Percentiles rank a stretch among this genome's conserved stretches.
phyloP scores from a whole-genome alignment of 2,888 invertebrate species.

The Ypsolopha sequella region DNA sequence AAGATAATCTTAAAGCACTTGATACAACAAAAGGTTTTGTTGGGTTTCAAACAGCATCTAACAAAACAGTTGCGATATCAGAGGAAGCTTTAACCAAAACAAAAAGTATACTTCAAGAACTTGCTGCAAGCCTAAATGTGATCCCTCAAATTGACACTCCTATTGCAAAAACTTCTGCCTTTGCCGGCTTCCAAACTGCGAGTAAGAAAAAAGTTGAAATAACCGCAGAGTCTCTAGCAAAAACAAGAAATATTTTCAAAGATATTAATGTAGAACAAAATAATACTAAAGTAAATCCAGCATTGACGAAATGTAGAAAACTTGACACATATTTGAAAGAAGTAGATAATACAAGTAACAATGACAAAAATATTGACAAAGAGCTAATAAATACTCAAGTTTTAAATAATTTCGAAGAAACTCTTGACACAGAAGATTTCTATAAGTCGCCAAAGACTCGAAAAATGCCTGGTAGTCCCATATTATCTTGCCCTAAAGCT shows the following conservation, averaged over 20 bases:
- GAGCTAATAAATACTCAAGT: constrained; percentile 33
- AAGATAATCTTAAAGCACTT: constrained; percentile 19
- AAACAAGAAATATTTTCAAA: background rate
- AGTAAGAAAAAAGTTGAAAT: too few relatives aligned
- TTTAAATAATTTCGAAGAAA: constrained; percentile 43
- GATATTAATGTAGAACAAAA: background rate
- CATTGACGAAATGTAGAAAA: too few relatives aligned
- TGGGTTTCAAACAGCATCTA: constrained; percentile 14
- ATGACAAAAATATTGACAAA: background rate
- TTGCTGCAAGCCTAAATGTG: background rate
- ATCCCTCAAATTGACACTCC: too few relatives aligned
- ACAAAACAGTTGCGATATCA: constrained; percentile 14
- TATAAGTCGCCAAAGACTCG: constrained; percentile 20
- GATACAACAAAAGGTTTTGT: constrained; percentile 9
- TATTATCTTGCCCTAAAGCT: constrained; percentile 46
- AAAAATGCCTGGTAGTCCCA: constrained; percentile 50
- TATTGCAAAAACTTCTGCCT: too few relatives aligned
- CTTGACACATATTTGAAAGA: background rate
- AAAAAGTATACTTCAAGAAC: constrained; percentile 23
- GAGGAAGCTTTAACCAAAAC: constrained; percentile 23
- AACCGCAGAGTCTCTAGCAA: background rate
- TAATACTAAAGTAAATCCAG: background rate
- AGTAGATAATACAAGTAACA: background rate
- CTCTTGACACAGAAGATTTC: constrained; percentile 47
- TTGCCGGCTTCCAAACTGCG: too few relatives aligned